Base-by-base conservation (phyloP, 1,140 invertebrate species). In the Sminthurides bifidus region DNA sequence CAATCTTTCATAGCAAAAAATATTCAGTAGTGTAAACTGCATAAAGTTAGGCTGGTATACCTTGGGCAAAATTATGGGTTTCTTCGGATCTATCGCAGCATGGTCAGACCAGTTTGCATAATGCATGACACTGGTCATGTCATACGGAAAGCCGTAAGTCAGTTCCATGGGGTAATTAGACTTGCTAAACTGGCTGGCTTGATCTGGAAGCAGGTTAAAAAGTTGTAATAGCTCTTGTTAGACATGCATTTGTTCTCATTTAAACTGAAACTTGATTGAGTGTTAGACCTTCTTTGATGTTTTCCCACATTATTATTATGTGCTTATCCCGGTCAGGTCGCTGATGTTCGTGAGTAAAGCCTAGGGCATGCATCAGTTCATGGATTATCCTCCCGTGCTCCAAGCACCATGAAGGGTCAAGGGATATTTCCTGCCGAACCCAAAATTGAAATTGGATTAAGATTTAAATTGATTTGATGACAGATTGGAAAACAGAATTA, bases 321-420 rank as follows among this genome's bases (percentile, higher is more conserved):
- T 73, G 71, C 1, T 72, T 51, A 58, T 79, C 74, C 2, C 77
- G 66, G 65, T 79, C 77, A 3, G 69, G 66, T 10, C 77, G 69
- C 44, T 72, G 70, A 52, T 79, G 78, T 50, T 80, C 77, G 43
- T 79, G 78, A 56, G 68, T 73, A 12, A 78, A 68, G 10, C 78
- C 77, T 26, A 80, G 51, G 3, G 73, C 66, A 48, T 79, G 77
- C 5, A 79, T 61, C 0, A 77, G 69, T 58, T 80, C 77, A 57
- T 79, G 78, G 26, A 75, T 67, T 10, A 76, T 70, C 1, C 73
- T 68, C 12, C 76, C 77, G 24, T 59, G 57, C n/a, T n/a, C n/a
- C n/a, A n/a, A n/a, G n/a, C n/a, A n/a, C n/a, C n/a, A n/a, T n/a
- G n/a, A n/a, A n/a, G n/a, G n/a, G n/a, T n/a, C n/a, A n/a, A n/a